Percentiles rank a stretch among this genome's conserved stretches.
Conservation (phyloP, 2,113 vertebrate genomes). For the Crotophaga sulcirostris region DNA sequence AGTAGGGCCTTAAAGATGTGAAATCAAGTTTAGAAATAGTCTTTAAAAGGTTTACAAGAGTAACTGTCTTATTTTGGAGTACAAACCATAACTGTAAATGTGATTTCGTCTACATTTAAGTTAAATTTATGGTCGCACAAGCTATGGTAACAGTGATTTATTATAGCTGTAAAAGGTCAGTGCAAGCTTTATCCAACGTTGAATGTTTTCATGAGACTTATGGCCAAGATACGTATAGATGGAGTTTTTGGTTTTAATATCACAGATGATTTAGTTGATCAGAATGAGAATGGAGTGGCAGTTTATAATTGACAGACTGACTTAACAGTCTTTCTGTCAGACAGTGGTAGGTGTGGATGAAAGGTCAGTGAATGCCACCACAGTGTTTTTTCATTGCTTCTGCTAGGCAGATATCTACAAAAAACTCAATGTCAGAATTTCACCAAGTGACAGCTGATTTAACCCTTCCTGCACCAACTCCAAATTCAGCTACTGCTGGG, state of each 20-base stretch:
- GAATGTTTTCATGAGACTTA: slow-evolving; percentile 14
- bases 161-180: neutral
- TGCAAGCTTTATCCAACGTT: neutral
- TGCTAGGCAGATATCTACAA: neutral
- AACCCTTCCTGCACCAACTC: neutral
- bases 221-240: neutral
- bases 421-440: neutral
- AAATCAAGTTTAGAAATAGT: neutral
- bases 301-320: slow-evolving; percentile 18
- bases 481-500: neutral
- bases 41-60: neutral
- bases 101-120: neutral
- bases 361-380: slow-evolving; percentile 9
- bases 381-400: neutral
- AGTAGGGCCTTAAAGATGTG: neutral
- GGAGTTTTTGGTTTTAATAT: slow-evolving; percentile 20
- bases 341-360: neutral
- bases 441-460: neutral
- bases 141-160: slow-evolving; percentile 12
- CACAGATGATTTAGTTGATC: slow-evolving; percentile 47
- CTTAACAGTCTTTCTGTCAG: slow-evolving; percentile 4
- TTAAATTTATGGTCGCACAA: neutral
- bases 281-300: neutral
- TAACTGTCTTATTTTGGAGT: neutral
- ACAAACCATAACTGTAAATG: neutral